Conservation (phyloP, 2,888 invertebrate species). For the Oligia strigilis region DNA sequence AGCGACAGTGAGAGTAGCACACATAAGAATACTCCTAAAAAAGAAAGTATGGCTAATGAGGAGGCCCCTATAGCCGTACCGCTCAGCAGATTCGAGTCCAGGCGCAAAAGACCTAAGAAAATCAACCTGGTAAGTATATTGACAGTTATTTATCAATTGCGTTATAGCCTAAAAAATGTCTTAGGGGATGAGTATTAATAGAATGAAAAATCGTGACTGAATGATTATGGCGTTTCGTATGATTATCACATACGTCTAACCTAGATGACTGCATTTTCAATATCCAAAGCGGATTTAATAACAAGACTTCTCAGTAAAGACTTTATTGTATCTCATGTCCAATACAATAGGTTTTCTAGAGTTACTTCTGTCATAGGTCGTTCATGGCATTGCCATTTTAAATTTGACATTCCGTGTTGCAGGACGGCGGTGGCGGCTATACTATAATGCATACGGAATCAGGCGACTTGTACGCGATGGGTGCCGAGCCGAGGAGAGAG, state of each 20-base stretch:
- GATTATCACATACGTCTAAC: background rate
- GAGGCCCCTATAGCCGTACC: conserved; percentile 81
- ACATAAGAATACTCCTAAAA: conserved; percentile 56
- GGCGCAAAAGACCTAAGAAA: conserved; percentile 88
- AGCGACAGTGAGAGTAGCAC: conserved; percentile 82
- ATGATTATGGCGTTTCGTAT: background rate
- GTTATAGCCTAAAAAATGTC: background rate
- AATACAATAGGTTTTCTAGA: background rate
- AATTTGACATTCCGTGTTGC: background rate
- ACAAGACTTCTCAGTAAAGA: background rate
- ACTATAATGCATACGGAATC: conserved; percentile 92
- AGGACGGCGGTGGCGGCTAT: conserved; percentile 92
- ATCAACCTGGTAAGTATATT: conserved; percentile 85
- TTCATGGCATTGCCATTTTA: background rate
- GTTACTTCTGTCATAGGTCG: background rate
- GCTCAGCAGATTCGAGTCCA: conserved; percentile 83
- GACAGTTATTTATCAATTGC: background rate
- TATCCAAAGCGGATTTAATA: background rate
- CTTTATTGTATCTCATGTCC: background rate
- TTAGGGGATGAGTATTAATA: background rate
- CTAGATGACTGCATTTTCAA: background rate
- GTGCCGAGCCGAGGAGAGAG: conserved; percentile 83
- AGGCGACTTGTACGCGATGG: conserved; percentile 88
- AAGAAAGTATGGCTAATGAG: conserved; percentile 50
- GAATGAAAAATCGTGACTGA: background rate